Percentiles rank a stretch among this genome's conserved stretches.
Evolutionary conservation across 2,888 invertebrate species (phyloP).

Genomic region (Philereme vetulata): DNA sequence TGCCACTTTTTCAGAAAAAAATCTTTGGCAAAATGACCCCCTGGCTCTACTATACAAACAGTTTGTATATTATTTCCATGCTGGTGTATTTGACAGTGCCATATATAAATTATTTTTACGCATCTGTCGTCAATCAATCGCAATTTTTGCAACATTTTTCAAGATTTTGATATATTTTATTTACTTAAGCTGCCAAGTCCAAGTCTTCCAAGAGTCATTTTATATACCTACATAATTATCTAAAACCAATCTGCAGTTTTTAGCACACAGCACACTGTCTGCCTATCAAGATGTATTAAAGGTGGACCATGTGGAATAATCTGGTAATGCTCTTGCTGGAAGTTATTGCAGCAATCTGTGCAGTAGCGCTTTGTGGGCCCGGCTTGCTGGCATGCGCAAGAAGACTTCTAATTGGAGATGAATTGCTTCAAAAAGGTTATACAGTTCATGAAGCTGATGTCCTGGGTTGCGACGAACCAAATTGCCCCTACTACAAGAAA

Average conservation of each 20-base stretch:
- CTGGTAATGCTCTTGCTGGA: conserved; percentile 68
- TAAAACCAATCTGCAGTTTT: background rate
- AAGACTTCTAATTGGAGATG: conserved; percentile 67
- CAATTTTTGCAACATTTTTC: background rate
- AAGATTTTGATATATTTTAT: background rate
- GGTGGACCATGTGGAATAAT: conserved; percentile 59
- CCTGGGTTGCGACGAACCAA: conserved; percentile 73
- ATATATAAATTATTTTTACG: too few species aligned
- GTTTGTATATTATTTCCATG: too few species aligned
- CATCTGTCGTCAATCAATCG: background rate
- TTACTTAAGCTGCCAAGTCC: background rate
- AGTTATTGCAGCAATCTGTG: conserved; percentile 69
- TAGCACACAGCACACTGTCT: background rate
- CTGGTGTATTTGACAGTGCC: background rate
- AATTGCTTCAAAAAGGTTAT: conserved; percentile 55
- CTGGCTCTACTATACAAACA: too few species aligned
- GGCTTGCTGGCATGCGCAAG: conserved; percentile 69
- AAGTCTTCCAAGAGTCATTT: background rate
- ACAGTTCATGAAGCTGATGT: conserved; percentile 64
- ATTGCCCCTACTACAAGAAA: conserved; percentile 76
- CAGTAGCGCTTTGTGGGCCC: conserved; percentile 74
- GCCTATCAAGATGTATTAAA: background rate
- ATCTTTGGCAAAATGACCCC: too few species aligned
- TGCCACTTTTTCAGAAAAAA: too few species aligned
- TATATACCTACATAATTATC: background rate